Evolutionary conservation across 2,888 invertebrate genomes (phyloP).

Genomic region (Diogma glabrata): DNA sequence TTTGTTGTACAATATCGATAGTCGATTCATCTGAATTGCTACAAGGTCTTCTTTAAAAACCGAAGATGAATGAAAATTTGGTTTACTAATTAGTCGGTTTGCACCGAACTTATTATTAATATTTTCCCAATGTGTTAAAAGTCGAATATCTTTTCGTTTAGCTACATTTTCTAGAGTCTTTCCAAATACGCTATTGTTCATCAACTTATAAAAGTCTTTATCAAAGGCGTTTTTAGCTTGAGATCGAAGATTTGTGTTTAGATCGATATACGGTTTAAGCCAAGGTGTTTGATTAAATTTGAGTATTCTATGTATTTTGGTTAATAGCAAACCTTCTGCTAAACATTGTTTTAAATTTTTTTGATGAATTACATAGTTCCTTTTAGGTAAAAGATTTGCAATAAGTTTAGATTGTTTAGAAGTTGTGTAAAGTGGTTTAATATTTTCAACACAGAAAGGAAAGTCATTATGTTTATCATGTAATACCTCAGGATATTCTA

Average conservation of each 20-base stretch:
- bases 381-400: slow-evolving; percentile 21
- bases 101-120: neutral
- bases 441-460: slow-evolving; percentile 22
- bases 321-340: slow-evolving; percentile 13
- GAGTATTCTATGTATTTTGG: slow-evolving; percentile 24
- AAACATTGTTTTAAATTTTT: slow-evolving; percentile 21
- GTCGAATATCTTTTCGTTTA: slow-evolving; percentile 37
- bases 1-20: slow-evolving; percentile 19
- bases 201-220: slow-evolving; percentile 18
- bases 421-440: too few species aligned
- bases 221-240: slow-evolving; percentile 23
- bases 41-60: too few species aligned
- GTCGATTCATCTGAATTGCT: slow-evolving; percentile 21
- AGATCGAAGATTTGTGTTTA: slow-evolving; percentile 26
- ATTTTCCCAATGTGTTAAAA: slow-evolving; percentile 23
- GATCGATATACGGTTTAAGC: slow-evolving; percentile 15
- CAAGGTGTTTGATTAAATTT: slow-evolving; percentile 26
- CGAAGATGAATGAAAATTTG: slow-evolving; percentile 27
- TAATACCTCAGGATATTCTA: slow-evolving; percentile 16
- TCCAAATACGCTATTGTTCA: slow-evolving; percentile 7
- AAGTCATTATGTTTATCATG: slow-evolving; percentile 24
- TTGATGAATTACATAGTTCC: slow-evolving; percentile 28
- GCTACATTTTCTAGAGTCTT: too few species aligned
- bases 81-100: neutral
- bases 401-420: too few species aligned